Base-by-base conservation (phyloP, 2,888 invertebrate genomes). In the Caenorhabditis wallacei region DNA sequence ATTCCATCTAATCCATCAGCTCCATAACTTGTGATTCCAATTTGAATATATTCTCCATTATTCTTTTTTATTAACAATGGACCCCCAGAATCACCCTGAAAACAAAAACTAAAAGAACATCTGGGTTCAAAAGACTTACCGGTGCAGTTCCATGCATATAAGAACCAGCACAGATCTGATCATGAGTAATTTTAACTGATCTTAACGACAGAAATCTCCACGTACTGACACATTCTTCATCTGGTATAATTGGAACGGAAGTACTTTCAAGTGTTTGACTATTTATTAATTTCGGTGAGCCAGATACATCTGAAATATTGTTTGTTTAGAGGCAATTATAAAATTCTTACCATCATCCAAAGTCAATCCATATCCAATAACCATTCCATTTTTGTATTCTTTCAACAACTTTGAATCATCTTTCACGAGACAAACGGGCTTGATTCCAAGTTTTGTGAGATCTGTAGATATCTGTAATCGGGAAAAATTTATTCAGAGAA, bases 61-160 rank as follows among this genome's bases (percentile, higher is more conserved):
- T 26, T 8, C 20, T 83, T 86, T 13, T 48, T 54, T 13, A 88
- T 82, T 30, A 86, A 69, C 7, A 88, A 69, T 13, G 88, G 88
- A 8, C 88, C 88, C 11, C 88, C 88, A 26, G 85, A 85, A 59
- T 88, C 88, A n/a, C 88, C 88, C 88, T 88, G 72, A 20, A 80
- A 64, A 13, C 11, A 40, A 13, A 40, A 10, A 40, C 2, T 40
- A 13, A n/a, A 35, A 35, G 35, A 35, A 35, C 35, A 35, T 35
- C 10, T 4, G 35, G 35, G 10, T 10, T 7, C 10, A 4, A 35
- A 30, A 30, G 8, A 30, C 30, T 70, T 51, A 87, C 87, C 40
- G 88, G 84, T 7, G 86, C 85, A n/a, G 88, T 84, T 43, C 88
- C 88, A 63, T 87, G 87, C 51, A 86, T 46, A 46, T 80, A 82